A percentile compares a stretch with the other conserved stretches of the same genome.
Conservation (phyloP, 2,797 vertebrate species). For the Capromys pilorides region DNA sequence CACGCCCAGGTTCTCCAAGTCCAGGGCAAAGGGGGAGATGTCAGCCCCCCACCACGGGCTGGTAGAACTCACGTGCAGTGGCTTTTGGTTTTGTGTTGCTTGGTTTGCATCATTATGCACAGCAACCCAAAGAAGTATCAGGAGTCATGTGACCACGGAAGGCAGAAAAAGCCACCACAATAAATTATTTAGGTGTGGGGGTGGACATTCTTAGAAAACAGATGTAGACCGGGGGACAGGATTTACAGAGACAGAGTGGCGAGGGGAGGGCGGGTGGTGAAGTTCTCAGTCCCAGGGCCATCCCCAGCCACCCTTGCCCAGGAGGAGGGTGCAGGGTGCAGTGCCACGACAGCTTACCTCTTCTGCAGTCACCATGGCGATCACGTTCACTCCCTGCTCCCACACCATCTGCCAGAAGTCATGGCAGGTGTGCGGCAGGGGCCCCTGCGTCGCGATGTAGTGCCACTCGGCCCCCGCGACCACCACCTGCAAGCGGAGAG, state of each 20-base stretch:
- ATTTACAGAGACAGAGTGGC: background rate
- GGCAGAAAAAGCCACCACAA: background rate
- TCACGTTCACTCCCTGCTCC: constrained; percentile 98
- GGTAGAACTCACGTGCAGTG: background rate
- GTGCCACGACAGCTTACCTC: constrained; percentile 89
- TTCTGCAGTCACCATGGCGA: constrained; percentile 98
- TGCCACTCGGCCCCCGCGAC: constrained; percentile 96
- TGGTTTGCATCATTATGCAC: background rate
- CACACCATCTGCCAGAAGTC: constrained; percentile 99
- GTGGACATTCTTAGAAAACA: background rate
- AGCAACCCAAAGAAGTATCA: constrained; percentile 64
- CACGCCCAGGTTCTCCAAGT: constrained; percentile 55
- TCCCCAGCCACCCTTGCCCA: background rate
- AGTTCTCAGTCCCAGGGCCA: background rate
- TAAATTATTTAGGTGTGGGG: background rate
- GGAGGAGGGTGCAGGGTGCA: background rate
- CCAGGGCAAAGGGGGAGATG: constrained; percentile 67
- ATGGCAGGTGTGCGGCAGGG: constrained; percentile 94
- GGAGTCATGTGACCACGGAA: background rate
- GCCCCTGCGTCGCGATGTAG: constrained; percentile 98
- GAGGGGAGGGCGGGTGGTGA: accelerated
- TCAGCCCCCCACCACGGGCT: constrained; percentile 67
- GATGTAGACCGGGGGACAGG: constrained; percentile 28
- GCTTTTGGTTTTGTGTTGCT: background rate
- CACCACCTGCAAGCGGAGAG: constrained; percentile 88